Evolutionary conservation across 2,797 vertebrate genomes (phyloP).

Genomic region (Hydrolagus colliei): DNA sequence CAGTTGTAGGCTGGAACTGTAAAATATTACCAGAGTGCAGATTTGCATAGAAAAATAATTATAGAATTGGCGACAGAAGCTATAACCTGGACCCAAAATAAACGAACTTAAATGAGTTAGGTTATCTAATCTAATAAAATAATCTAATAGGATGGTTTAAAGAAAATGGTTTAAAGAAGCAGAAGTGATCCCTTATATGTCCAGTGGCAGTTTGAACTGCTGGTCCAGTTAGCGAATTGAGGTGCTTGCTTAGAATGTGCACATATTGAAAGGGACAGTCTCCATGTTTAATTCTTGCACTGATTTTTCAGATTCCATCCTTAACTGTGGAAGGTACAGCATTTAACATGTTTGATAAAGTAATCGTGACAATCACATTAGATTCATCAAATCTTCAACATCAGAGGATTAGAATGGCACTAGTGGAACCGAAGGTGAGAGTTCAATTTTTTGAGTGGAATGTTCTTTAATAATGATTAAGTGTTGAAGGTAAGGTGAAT

Average conservation of each 20-base stretch:
- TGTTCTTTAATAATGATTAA: neutral
- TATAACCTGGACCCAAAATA: neutral
- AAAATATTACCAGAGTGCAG: neutral
- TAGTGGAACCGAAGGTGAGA: conserved; percentile 82
- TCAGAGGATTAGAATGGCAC: conserved; percentile 90
- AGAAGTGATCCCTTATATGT: too few relatives aligned
- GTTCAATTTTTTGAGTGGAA: neutral
- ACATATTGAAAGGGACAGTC: neutral
- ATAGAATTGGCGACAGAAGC: neutral
- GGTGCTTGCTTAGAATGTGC: neutral
- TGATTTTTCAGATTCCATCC: conserved; percentile 62
- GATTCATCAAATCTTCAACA: conserved; percentile 91
- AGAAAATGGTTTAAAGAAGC: too few relatives aligned
- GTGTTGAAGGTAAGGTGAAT: too few relatives aligned
- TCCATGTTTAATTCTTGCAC: conserved; percentile 23
- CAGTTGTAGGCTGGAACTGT: neutral
- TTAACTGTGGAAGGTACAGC: conserved; percentile 74
- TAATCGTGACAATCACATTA: conserved; percentile 82
- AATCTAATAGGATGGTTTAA: too few relatives aligned
- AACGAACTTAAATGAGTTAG: neutral
- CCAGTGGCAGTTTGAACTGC: too few relatives aligned
- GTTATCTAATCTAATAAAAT: too few relatives aligned
- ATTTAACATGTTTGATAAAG: conserved; percentile 80
- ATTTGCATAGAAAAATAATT: neutral
- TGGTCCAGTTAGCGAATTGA: neutral